Percentiles rank a stretch among this genome's conserved stretches.
These are phyloP conservation scores for Centropus bengalensis DNA, from an alignment of 2,113 vertebrate genomes.

Conservation along the genomic window DNA sequence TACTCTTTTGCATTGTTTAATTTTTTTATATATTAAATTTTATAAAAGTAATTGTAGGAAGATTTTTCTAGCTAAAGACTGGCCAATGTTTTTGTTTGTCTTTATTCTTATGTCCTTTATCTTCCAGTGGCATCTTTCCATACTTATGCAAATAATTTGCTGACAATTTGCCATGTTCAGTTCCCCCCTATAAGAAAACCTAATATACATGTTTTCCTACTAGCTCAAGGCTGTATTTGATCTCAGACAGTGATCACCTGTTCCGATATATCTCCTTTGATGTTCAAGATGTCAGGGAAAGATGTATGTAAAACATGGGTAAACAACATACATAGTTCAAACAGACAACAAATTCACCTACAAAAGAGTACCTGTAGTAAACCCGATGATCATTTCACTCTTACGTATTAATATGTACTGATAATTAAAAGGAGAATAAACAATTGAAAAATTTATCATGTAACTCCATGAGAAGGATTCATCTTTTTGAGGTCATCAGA, in stretches of 20 bases:
- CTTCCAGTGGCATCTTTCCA: background rate
- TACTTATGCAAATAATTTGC: background rate
- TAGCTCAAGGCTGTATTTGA: background rate
- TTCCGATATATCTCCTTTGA: background rate
- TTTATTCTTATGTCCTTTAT: background rate
- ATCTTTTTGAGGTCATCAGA: background rate
- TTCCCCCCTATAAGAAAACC: fast-evolving
- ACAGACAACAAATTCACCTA: background rate
- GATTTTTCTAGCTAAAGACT: background rate
- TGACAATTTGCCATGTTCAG: background rate
- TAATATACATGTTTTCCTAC: background rate
- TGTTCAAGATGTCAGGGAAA: background rate
- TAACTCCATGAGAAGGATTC: background rate
- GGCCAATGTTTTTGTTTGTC: background rate
- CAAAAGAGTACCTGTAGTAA: background rate
- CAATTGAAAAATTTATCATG: background rate
- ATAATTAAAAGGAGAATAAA: background rate
- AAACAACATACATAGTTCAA: background rate
- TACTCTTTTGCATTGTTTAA: background rate
- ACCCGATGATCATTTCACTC: background rate
- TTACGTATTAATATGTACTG: background rate
- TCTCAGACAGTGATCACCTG: background rate
- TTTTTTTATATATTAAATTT: background rate
- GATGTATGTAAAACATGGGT: background rate
- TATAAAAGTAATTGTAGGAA: background rate